These are phyloP conservation scores for Acropternis orthonyx DNA, from an alignment of 2,797 vertebrate species.

Conservation along the genomic window DNA sequence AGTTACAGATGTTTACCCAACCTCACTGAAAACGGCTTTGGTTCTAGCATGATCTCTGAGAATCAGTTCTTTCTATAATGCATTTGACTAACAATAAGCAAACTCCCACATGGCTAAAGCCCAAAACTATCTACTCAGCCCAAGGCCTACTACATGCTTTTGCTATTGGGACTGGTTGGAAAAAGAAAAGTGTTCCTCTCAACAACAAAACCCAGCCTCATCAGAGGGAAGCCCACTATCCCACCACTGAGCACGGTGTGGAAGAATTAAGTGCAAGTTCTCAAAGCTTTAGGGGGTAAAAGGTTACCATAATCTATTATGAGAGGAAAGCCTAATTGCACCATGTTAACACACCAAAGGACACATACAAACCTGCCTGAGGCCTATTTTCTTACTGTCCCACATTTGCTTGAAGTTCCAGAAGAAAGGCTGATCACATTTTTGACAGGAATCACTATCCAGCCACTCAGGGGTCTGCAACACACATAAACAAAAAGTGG, in stretches of 20 bases:
- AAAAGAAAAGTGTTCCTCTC: not conserved
- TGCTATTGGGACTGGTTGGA: not conserved
- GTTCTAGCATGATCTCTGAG: not conserved
- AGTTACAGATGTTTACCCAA: not conserved
- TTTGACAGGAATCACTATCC: conserved; percentile 98
- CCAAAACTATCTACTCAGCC: not conserved
- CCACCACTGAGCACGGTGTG: rapidly evolving
- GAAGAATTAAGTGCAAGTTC: not conserved
- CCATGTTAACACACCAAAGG: not conserved
- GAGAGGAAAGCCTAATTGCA: not conserved
- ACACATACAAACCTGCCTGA: conserved; percentile 86
- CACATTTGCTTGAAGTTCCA: conserved; percentile 99
- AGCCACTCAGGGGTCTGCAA: conserved; percentile 95
- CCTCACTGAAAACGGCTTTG: not conserved
- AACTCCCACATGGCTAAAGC: not conserved
- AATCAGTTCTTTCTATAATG: not conserved
- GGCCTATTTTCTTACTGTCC: conserved; percentile 97
- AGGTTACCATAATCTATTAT: not conserved
- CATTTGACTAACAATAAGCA: not conserved
- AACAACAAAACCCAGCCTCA: not conserved
- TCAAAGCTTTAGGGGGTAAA: not conserved
- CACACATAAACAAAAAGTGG: not conserved
- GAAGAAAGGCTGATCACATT: conserved; percentile 98
- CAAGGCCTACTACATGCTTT: not conserved
- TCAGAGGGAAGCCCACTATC: not conserved